Evolutionary conservation across 2,888 invertebrate genomes (phyloP), one percentile per base, ranked within the genome.

Genomic region (Amiota mariae): DNA sequence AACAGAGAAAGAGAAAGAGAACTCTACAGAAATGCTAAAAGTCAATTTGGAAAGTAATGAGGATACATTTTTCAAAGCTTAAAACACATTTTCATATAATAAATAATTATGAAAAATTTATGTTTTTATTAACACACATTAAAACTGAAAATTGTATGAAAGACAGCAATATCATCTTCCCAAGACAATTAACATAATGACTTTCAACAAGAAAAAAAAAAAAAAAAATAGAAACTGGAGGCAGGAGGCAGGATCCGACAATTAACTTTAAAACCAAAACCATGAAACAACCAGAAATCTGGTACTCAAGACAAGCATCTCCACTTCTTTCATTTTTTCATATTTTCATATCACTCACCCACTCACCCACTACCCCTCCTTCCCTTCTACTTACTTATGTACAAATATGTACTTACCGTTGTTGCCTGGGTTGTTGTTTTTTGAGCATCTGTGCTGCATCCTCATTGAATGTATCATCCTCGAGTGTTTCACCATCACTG

Each of bases 401-500:
- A 59, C 46, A 24, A 63, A 63, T 0, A 24, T 8, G 0, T 8
- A 78, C 85, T 83, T 77, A 90, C 90, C 89, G 87, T 77, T 88
- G 89, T 75, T 79, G 82, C 75, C 83, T 79, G 54, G 83, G 87
- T 72, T 87, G 87, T 75, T 84, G 87, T 78, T 87, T 87, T 72
- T 82, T 81, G 11, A 88, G 79, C 78, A 89, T 86, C 79, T 88
- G 88, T 74, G 87, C 81, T 70, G 86, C 84, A 76, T 89, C 87
- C 76, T 88, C 88, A 72, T 85, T 86, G 79, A 90, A 90, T 75
- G 85, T 86, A 78, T 90, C 90, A 78, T 90, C 89, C 76, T 90
- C 90, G 46, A 87, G 76, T 10, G 85, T 79, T 64, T 90, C 90
- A 3, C 87, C 87, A 70, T 90, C 88, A 73, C 77, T 84, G 77